Percentiles rank a stretch among this genome's conserved stretches.
Evolutionary conservation across 2,113 vertebrate genomes (phyloP).

Genomic region (Chionomys nivalis): DNA sequence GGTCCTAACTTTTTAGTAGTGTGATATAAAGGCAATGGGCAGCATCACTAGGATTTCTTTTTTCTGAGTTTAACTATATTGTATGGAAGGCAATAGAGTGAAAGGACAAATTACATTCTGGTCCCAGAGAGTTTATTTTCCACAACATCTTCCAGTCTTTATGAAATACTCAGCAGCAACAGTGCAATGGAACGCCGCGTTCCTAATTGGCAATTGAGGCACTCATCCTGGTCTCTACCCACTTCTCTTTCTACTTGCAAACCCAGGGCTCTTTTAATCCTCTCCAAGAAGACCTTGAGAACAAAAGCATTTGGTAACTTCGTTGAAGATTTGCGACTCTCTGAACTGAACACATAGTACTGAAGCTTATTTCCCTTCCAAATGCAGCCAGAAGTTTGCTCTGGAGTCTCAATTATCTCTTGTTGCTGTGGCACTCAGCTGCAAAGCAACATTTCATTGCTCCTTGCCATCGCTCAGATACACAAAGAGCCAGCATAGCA

Average conservation of each 20-base stretch:
- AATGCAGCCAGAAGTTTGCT: neutral
- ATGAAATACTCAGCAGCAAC: constrained; percentile 3
- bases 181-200: neutral
- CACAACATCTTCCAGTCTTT: constrained; percentile 36
- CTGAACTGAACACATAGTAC: neutral
- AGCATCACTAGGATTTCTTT: neutral
- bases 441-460: constrained; percentile 9
- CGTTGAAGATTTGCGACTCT: neutral
- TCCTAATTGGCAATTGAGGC: constrained; percentile 1
- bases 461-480: neutral
- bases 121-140: constrained; percentile 32
- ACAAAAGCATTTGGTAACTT: constrained; percentile 45
- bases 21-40: neutral
- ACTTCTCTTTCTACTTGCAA: neutral
- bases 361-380: constrained; percentile 10
- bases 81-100: neutral
- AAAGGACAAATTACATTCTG: neutral
- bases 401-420: neutral
- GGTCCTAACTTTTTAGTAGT: constrained; percentile 27
- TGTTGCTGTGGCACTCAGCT: neutral
- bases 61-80: neutral
- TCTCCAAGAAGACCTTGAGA: constrained; percentile 31
- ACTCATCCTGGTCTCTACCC: neutral
- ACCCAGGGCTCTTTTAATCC: neutral
- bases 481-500: constrained; percentile 31